Percentiles rank a stretch among this genome's conserved stretches.
These are phyloP conservation scores for Crax fasciolata DNA, from an alignment of 2,797 vertebrate species.

Conservation along the genomic window DNA sequence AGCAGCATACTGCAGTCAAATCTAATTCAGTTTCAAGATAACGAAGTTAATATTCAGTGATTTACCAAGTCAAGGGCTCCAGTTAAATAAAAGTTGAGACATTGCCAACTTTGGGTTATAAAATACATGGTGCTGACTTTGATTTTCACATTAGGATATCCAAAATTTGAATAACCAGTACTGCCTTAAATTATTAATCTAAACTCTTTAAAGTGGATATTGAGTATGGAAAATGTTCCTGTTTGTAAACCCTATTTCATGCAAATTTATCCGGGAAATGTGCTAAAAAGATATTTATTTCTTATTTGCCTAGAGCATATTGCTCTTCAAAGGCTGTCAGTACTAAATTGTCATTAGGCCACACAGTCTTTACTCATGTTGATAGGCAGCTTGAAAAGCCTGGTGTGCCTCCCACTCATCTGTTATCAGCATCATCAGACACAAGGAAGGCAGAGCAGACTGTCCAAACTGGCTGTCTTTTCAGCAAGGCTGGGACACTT, in stretches of 20 bases:
- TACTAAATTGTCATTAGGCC: conserved; percentile 43
- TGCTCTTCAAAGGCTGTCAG: conserved; percentile 16
- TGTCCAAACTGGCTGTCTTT: conserved; percentile 51
- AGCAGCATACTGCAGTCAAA: conserved; percentile 65
- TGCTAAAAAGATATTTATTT: background rate
- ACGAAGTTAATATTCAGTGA: conserved; percentile 74
- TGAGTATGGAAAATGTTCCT: background rate
- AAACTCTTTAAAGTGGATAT: background rate
- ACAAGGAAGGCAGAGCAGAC: background rate
- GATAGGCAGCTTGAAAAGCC: conserved; percentile 13
- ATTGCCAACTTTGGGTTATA: conserved; percentile 42
- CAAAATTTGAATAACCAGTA: background rate
- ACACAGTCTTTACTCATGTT: conserved; percentile 13
- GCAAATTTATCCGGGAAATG: background rate
- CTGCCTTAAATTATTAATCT: background rate
- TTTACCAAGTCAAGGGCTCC: conserved; percentile 63
- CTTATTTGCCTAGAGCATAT: background rate
- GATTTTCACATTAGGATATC: background rate
- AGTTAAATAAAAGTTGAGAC: conserved; percentile 60
- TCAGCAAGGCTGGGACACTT: conserved; percentile 31
- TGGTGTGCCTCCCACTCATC: conserved; percentile 29
- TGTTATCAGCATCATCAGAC: conserved; percentile 26
- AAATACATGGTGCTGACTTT: background rate
- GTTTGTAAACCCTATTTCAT: background rate
- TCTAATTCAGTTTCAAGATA: conserved; percentile 70